Base-by-base conservation (phyloP, 2,113 vertebrate genomes). In the Alectura lathami region DNA sequence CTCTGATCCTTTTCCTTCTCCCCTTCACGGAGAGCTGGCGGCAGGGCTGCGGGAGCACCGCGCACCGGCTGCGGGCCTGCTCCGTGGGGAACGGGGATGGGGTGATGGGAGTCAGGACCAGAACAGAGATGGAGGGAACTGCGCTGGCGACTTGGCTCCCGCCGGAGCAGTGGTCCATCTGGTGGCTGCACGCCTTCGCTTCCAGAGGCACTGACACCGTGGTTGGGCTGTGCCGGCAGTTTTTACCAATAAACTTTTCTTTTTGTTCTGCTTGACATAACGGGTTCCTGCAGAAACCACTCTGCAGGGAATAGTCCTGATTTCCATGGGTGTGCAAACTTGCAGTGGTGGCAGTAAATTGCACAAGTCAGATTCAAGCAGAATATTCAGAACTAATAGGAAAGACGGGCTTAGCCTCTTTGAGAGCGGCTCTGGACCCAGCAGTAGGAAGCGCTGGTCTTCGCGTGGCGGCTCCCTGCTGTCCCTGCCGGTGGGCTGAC, bases 401-500 rank as follows among this genome's bases (percentile, higher is more conserved):
- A 38, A n/a, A 70, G 60, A 66, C 6, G n/a, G 36, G 16, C 7
- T 29, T 43, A 38, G 29, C 34, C 6, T 21, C 30, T 64, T 47
- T 34, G 38, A 2, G 6, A 5, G 27, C 29, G 17, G 7, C 48
- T 47, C 36, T 43, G 64, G 40, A 14, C 18, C 24, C 11, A 24
- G 2, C 27, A 24, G 50, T 10, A 51, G 82, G 8, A 51, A n/a
- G 59, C 8, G 2, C 20, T 0, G 3, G 2, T 18, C 47, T 36
- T 6, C 7, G 3, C 6, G 21, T 0, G 8, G 66, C 16, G 24
- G 38, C 63, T 29, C 7, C 51, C 20, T 13, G 32, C n/a, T 29
- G 18, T 21, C 15, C n/a, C n/a, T 9, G 57, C 53, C 3, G 18
- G 30, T 2, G 6, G 11, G 13, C 42, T 2, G 2, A 2, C 3